Conservation (phyloP, 2,888 invertebrate genomes). For the Lasius platythorax region DNA sequence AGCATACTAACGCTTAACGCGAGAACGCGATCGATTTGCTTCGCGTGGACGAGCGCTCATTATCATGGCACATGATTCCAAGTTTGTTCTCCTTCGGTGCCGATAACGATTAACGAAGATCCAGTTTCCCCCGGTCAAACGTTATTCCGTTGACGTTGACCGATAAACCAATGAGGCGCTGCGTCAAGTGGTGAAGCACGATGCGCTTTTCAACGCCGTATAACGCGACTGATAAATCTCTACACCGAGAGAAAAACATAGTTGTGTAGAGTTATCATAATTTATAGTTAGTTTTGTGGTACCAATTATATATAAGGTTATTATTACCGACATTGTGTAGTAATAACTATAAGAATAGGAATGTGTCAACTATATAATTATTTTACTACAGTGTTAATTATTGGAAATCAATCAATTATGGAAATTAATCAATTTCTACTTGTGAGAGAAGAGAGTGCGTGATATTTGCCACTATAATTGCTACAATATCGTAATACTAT, state of each 20-base stretch:
- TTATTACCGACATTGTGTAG: no score
- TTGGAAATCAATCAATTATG: no score
- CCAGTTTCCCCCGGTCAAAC: constrained; percentile 73
- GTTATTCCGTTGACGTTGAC: constrained; percentile 49
- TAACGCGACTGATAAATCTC: not conserved
- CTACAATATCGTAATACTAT: no score
- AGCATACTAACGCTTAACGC: not conserved
- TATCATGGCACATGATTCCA: constrained; percentile 56
- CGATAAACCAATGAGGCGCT: constrained; percentile 64
- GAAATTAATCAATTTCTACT: no score
- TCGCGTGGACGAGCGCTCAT: not conserved
- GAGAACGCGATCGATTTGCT: not conserved
- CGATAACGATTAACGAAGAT: constrained; percentile 70
- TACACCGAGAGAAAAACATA: not conserved
- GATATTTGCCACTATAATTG: no score
- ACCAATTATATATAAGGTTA: no score
- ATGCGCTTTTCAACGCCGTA: not conserved
- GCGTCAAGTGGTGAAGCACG: not conserved
- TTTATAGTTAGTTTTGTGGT: no score
- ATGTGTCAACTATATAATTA: no score
- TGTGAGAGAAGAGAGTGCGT: no score
- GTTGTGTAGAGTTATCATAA: no score
- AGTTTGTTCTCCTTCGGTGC: constrained; percentile 64
- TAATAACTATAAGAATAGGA: no score
- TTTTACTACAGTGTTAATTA: no score